These are phyloP conservation scores for Crotalus helleri DNA, from an alignment of 2,113 vertebrate genomes.

Conservation along the genomic window DNA sequence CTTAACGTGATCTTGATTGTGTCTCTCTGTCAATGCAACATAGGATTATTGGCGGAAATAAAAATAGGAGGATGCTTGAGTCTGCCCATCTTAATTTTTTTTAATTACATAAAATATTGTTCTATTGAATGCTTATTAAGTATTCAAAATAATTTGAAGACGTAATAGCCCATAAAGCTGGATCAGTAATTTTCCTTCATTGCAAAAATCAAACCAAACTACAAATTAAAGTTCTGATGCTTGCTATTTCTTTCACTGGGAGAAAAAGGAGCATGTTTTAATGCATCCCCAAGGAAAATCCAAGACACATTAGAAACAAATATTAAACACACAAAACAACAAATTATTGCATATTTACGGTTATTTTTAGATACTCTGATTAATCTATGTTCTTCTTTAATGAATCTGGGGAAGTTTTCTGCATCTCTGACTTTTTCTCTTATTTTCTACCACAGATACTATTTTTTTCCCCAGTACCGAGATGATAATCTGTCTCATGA, in stretches of 20 bases:
- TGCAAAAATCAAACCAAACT: neutral
- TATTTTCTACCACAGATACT: neutral
- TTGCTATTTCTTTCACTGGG: neutral
- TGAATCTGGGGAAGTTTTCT: neutral
- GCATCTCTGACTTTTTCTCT: neutral
- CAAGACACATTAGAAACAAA: neutral
- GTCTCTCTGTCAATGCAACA: neutral
- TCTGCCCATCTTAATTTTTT: neutral
- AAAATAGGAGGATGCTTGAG: neutral
- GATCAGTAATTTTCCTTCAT: neutral
- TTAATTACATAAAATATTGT: neutral
- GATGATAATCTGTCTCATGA: neutral
- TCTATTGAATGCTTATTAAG: neutral
- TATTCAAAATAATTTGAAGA: neutral
- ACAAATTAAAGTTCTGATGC: neutral
- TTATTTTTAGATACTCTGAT: neutral
- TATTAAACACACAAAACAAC: neutral
- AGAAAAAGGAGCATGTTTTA: neutral
- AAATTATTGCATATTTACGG: neutral
- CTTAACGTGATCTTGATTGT: neutral
- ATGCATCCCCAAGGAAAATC: neutral
- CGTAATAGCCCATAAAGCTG: neutral
- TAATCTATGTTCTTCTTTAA: neutral
- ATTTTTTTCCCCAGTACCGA: neutral
- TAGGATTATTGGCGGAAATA: neutral